Conservation (phyloP, 30 jellyfish, hydroid and myxozoan genomes). For the Haliclystus octoradiatus region DNA sequence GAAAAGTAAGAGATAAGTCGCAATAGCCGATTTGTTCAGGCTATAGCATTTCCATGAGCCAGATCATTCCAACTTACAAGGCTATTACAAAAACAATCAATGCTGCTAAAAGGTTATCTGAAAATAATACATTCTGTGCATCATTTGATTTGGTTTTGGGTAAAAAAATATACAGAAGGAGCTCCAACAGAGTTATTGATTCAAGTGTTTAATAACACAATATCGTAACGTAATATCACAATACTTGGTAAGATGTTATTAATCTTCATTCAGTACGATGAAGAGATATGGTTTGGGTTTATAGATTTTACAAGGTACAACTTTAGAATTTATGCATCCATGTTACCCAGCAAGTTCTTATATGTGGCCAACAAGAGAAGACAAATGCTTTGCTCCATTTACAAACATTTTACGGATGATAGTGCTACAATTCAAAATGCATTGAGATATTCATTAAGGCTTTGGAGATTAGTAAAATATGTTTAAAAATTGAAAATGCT, state of each 20-base stretch:
- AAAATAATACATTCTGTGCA: background rate
- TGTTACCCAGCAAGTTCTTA: slow-evolving; percentile 10
- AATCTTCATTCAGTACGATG: slow-evolving; percentile 8
- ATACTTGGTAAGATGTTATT: no score
- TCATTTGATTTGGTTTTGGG: slow-evolving; percentile 9
- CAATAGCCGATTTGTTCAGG: background rate
- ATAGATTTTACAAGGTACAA: background rate
- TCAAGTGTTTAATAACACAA: background rate
- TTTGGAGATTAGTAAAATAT: no score
- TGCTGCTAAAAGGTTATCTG: slow-evolving; percentile 18
- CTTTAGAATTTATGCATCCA: slow-evolving; percentile 12
- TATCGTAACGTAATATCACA: no score
- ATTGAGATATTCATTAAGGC: no score
- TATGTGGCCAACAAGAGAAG: slow-evolving; percentile 9
- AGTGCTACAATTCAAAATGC: no score
- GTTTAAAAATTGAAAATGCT: no score
- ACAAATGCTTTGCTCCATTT: slow-evolving; percentile 9
- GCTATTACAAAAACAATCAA: background rate
- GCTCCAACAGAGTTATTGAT: background rate
- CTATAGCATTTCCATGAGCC: slow-evolving; percentile 11
- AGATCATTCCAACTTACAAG: slow-evolving; percentile 9
- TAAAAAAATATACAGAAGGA: background rate
- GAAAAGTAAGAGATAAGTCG: background rate
- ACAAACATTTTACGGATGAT: background rate
- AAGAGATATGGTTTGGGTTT: slow-evolving; percentile 3